A percentile compares a stretch with the other conserved stretches of the same genome.
Conservation (phyloP, 2,888 invertebrate genomes). For the Tiliacea aurago region DNA sequence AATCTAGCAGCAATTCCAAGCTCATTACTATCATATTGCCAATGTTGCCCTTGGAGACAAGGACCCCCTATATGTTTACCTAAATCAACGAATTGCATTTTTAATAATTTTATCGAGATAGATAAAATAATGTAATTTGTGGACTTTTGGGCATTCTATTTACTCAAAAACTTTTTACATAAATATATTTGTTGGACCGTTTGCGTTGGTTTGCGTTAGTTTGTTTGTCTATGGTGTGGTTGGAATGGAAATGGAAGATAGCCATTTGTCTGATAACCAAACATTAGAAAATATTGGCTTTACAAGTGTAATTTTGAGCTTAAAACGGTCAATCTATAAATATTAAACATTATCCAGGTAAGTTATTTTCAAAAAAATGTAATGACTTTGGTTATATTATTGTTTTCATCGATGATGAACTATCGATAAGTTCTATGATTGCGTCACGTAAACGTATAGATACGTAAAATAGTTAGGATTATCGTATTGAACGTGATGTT, state of each 20-base stretch:
- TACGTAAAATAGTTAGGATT: conserved; percentile 74
- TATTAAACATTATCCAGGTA: conserved; percentile 68
- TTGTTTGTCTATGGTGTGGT: conserved; percentile 73
- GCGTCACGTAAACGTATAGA: conserved; percentile 88
- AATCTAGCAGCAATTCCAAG: too few species aligned
- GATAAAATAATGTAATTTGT: neutral
- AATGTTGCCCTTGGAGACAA: too few species aligned
- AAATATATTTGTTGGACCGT: neutral
- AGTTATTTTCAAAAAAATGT: conserved; percentile 70
- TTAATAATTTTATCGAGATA: neutral
- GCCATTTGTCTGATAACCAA: conserved; percentile 84
- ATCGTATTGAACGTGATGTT: conserved; percentile 57
- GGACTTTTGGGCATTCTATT: neutral
- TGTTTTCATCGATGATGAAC: conserved; percentile 85
- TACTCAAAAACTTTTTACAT: neutral
- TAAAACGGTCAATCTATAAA: conserved; percentile 52
- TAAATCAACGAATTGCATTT: neutral
- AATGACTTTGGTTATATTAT: conserved; percentile 84
- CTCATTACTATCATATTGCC: too few species aligned
- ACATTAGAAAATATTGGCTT: conserved; percentile 64
- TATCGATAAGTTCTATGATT: conserved; percentile 86
- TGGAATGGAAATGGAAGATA: conserved; percentile 81
- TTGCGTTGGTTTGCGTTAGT: conserved; percentile 38
- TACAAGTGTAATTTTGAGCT: conserved; percentile 43
- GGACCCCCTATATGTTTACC: neutral